Conservation (phyloP, 1,140 invertebrate genomes). For the Acromyrmex echinatior region DNA sequence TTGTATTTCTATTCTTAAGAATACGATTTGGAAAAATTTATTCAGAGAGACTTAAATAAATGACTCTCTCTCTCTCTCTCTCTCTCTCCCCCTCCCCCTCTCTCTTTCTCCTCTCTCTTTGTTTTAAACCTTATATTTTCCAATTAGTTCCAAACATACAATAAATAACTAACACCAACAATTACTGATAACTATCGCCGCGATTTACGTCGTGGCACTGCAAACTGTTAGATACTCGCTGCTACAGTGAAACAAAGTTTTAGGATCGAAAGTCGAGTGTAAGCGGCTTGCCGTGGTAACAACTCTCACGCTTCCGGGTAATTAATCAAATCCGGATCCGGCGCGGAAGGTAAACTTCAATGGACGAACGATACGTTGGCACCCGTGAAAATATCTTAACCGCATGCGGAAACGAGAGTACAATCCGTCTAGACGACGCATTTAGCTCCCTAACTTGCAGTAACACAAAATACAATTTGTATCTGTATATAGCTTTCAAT, state of each 20-base stretch:
- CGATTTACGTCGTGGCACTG: slow-evolving; percentile 43
- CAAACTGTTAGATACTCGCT: slow-evolving; percentile 57
- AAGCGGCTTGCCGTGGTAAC: slow-evolving; percentile 61
- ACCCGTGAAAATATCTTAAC: slow-evolving; percentile 72
- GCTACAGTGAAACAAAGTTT: slow-evolving; percentile 77
- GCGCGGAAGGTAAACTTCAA: slow-evolving; percentile 72
- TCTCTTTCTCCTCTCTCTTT: too few relatives aligned
- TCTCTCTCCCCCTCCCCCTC: too few relatives aligned
- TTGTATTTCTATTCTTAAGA: too few relatives aligned
- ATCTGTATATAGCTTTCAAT: neutral
- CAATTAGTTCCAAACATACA: slow-evolving; percentile 27
- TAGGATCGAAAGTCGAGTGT: slow-evolving; percentile 73
- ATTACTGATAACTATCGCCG: slow-evolving; percentile 51
- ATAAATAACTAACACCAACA: slow-evolving; percentile 41
- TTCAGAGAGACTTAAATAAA: too few relatives aligned
- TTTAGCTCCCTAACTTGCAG: slow-evolving; percentile 46
- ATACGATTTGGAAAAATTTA: too few relatives aligned
- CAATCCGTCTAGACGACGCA: slow-evolving; percentile 62
- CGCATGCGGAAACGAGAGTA: slow-evolving; percentile 67
- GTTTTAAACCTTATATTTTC: slow-evolving; percentile 14
- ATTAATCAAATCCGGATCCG: slow-evolving; percentile 75
- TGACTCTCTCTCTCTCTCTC: too few relatives aligned
- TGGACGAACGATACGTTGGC: slow-evolving; percentile 71
- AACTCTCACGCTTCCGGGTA: slow-evolving; percentile 72
- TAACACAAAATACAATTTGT: slow-evolving; percentile 13